Evolutionary conservation across 2,113 vertebrate species (phyloP).

Genomic region (Callipepla squamata): DNA sequence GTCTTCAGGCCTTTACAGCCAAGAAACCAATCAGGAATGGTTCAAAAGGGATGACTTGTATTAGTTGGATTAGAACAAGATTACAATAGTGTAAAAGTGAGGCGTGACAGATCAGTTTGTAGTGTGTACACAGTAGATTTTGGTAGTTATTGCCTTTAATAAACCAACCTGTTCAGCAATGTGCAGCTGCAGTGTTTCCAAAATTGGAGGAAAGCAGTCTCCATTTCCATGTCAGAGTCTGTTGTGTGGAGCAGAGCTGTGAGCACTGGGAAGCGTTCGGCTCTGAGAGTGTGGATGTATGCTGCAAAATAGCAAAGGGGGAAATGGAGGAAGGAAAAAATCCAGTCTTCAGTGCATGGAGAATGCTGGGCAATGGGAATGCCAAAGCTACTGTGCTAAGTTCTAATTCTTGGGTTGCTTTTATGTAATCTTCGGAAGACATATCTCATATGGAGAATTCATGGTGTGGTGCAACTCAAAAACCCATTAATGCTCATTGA

Average conservation of each 20-base stretch:
- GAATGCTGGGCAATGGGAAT: neutral
- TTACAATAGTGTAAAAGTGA: constrained; percentile 32
- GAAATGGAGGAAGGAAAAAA: neutral
- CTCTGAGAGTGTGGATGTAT: too few species aligned
- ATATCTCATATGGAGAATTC: neutral
- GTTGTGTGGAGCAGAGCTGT: accelerated
- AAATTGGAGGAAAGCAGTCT: neutral
- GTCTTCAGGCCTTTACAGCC: constrained; percentile 1
- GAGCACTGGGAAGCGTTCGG: accelerated
- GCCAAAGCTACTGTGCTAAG: neutral
- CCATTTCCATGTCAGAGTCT: neutral
- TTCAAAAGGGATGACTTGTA: neutral
- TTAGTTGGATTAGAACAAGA: constrained; percentile 47
- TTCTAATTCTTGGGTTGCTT: neutral
- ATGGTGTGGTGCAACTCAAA: neutral
- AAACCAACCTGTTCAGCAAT: constrained; percentile 39
- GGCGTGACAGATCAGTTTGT: constrained; percentile 26
- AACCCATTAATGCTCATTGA: neutral
- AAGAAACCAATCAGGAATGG: constrained; percentile 40
- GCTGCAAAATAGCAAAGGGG: neutral
- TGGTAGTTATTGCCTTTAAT: constrained; percentile 53
- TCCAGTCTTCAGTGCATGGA: neutral
- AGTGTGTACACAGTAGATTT: neutral
- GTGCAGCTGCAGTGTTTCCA: neutral
- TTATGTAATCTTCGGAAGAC: neutral